A percentile compares a stretch with the other conserved stretches of the same genome.
phyloP scores from a whole-genome alignment of 1,140 invertebrate species.

The Nebria ingens region DNA sequence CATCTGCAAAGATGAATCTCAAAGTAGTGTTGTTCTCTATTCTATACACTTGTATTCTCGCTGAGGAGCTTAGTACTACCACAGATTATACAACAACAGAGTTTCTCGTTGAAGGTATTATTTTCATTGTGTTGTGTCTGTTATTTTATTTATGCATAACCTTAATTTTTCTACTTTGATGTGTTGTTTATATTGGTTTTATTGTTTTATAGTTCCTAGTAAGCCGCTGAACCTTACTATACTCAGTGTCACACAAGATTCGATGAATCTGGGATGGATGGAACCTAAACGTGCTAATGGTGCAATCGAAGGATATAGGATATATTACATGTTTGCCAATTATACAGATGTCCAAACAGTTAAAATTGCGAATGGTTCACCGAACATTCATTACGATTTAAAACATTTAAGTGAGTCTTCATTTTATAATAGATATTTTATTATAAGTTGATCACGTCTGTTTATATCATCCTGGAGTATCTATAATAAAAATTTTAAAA shows the following conservation, averaged over 20 bases:
- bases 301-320: constrained; percentile 55
- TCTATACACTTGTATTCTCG: neutral
- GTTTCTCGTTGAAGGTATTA: neutral
- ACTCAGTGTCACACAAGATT: constrained; percentile 59
- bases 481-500: no score
- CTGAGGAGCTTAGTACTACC: neutral
- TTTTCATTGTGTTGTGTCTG: neutral
- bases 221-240: constrained; percentile 71
- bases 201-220: constrained; percentile 52
- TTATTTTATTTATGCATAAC: neutral
- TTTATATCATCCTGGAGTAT: constrained; percentile 8
- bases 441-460: constrained; percentile 10
- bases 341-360: constrained; percentile 52
- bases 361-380: constrained; percentile 37
- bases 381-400: constrained; percentile 42
- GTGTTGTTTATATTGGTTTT: neutral
- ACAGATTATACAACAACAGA: neutral
- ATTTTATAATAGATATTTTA: constrained; percentile 15
- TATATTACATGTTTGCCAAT: constrained; percentile 59
- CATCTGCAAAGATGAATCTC: neutral
- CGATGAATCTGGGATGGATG: constrained; percentile 68
- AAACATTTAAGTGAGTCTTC: constrained; percentile 50
- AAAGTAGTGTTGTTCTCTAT: neutral
- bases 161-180: no score
- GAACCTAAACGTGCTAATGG: constrained; percentile 64